Evolutionary conservation across 2,797 vertebrate genomes (phyloP), one percentile per base, ranked within the genome.

Genomic region (Oreortyx pictus): DNA sequence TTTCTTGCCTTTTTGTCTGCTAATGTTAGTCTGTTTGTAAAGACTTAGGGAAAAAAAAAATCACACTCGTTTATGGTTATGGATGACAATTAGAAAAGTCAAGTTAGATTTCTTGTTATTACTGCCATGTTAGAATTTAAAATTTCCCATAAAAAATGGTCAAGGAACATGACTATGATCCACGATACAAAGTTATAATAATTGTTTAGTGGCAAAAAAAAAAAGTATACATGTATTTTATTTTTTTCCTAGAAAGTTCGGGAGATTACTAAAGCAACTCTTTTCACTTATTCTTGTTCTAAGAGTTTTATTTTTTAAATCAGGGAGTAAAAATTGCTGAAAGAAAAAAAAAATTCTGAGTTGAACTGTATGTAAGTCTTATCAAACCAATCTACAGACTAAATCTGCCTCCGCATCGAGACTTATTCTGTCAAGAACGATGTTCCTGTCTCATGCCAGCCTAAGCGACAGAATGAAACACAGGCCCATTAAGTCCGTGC

Each of bases 371-470:
- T 86, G 89, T 67, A 83, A 95, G 90, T 91, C 86, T 95, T 95
- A 96, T 93, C 95, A 96, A 95, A 92, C 88, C 49, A 94, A 89
- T 86, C 86, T 96, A 90, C 92, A 96, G 92, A 95, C 76, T 93
- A 84, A 86, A 96, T 93, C 85, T 96, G 90, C 78, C 80, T 79
- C 86, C 86, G 60, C 94, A 96, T 95, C 94, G 93, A 96, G 94
- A 96, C 94, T 96, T 95, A 82, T 33, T 96, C 92, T 94, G 72
- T 91, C 84, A 89, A 77, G 92, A 97, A 96, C 93, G 96, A 95
- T 90, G 78, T 89, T 96, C 95, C 94, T 73, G 90, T 91, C 90
- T 93, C 90, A 79, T 7, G 10, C 72, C 79, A 96, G 88, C 82
- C 77, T 37, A 74, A 93, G 86, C 33, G 6, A 79, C 87, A 95